Percentiles rank a stretch among this genome's conserved stretches.
Evolutionary conservation across 2,888 invertebrate genomes (phyloP).

Genomic region (Andrena minutula): DNA sequence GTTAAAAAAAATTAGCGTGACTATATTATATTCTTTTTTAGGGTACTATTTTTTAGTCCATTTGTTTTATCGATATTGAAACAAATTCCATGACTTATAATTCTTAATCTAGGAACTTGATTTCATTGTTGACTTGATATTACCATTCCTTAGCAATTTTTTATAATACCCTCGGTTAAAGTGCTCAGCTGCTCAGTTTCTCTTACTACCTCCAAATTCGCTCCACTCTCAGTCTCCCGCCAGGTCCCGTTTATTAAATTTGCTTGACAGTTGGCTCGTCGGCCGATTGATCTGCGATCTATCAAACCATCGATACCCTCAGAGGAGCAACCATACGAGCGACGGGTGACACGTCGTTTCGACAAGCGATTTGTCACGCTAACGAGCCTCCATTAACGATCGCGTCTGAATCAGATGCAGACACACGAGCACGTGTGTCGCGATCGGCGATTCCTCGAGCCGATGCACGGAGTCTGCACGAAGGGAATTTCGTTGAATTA

Average conservation of each 20-base stretch:
- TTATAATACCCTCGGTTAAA: background rate
- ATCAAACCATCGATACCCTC: slow-evolving; percentile 7
- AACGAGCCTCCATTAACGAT: slow-evolving; percentile 75
- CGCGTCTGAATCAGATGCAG: slow-evolving; percentile 49
- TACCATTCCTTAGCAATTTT: background rate
- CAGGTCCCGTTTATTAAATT: background rate
- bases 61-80: no score
- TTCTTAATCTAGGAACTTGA: no score
- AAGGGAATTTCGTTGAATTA: slow-evolving; percentile 53
- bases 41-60: no score
- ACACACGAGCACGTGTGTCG: slow-evolving; percentile 30
- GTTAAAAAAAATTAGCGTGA: no score
- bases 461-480: slow-evolving; percentile 27
- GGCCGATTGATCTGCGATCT: slow-evolving; percentile 40
- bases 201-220: background rate
- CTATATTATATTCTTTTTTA: no score
- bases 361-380: slow-evolving; percentile 77
- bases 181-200: background rate
- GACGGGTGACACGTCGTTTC: slow-evolving; percentile 69
- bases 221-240: background rate
- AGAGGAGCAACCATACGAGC: background rate
- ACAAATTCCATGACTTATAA: no score
- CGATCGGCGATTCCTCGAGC: slow-evolving; percentile 16
- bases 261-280: background rate
- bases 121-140: no score